A percentile compares a stretch with the other conserved stretches of the same genome.
Conservation (phyloP, 53 echinoderm and acorn worm species). For the Actinopyga echinites region DNA sequence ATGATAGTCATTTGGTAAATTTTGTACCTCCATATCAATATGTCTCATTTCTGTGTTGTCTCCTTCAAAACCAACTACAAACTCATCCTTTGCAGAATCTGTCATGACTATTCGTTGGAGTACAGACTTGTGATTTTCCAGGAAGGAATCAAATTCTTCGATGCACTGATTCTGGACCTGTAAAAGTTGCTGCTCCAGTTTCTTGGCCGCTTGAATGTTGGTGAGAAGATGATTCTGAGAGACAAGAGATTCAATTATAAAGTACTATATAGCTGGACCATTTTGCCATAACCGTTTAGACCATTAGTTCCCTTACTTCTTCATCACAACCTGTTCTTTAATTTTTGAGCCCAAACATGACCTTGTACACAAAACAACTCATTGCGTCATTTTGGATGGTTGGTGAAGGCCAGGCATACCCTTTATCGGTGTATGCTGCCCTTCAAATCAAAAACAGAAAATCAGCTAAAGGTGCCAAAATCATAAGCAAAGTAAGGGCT, state of each 20-base stretch:
- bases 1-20: not conserved
- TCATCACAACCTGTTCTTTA: no score
- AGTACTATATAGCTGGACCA: no score
- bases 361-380: no score
- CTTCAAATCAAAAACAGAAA: no score
- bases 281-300: no score
- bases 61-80: constrained; percentile 57
- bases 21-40: constrained; percentile 76
- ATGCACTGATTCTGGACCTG: constrained; percentile 91
- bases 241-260: not conserved
- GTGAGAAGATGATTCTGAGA: constrained; percentile 82
- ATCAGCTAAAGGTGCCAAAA: no score
- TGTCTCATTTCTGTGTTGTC: constrained; percentile 70
- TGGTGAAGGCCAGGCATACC: no score
- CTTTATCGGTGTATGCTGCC: no score
- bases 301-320: no score
- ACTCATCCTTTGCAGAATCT: constrained; percentile 44
- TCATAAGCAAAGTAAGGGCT: no score
- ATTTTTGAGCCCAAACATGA: no score
- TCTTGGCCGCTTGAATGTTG: constrained; percentile 87
- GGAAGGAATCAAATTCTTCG: constrained; percentile 88
- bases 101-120: constrained; percentile 66
- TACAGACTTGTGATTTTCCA: constrained; percentile 74
- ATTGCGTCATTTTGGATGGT: no score
- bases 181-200: constrained; percentile 84